Percentiles rank a stretch among this genome's conserved stretches.
These are phyloP conservation scores for Cyclura pinguis DNA, from an alignment of 2,797 vertebrate species.

Conservation along the genomic window DNA sequence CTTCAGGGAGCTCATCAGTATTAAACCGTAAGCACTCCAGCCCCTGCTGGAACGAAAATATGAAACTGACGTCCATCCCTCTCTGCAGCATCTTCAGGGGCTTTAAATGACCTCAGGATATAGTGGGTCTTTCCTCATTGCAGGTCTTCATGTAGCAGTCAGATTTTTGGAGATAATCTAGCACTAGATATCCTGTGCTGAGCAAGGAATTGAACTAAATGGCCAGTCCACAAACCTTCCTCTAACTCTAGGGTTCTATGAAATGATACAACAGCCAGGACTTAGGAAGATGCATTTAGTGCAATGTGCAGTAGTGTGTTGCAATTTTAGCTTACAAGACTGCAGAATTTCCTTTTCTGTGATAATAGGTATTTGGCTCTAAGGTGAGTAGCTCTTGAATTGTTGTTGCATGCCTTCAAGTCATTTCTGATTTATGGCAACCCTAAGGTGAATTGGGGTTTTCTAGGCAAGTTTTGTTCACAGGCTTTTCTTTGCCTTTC, in stretches of 20 bases:
- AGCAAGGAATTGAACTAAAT: background rate
- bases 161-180: background rate
- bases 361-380: no score
- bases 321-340: no score
- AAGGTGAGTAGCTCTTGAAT: no score
- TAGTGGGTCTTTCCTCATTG: background rate
- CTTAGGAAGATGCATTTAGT: background rate
- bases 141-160: background rate
- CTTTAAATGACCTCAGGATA: background rate
- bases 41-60: background rate
- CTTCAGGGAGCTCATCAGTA: conserved; percentile 94
- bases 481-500: no score
- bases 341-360: no score
- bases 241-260: background rate
- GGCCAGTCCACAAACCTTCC: background rate
- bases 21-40: conserved; percentile 91
- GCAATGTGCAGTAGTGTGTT: background rate
- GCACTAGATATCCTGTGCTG: background rate
- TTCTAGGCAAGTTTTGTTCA: no score
- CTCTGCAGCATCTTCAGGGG: background rate
- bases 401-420: no score
- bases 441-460: no score
- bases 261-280: background rate
- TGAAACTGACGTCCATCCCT: background rate
- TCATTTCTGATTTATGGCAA: no score